phyloP scores from a whole-genome alignment of 92 coral and sea anemone genomes.

The Isaurus tuberculatus region DNA sequence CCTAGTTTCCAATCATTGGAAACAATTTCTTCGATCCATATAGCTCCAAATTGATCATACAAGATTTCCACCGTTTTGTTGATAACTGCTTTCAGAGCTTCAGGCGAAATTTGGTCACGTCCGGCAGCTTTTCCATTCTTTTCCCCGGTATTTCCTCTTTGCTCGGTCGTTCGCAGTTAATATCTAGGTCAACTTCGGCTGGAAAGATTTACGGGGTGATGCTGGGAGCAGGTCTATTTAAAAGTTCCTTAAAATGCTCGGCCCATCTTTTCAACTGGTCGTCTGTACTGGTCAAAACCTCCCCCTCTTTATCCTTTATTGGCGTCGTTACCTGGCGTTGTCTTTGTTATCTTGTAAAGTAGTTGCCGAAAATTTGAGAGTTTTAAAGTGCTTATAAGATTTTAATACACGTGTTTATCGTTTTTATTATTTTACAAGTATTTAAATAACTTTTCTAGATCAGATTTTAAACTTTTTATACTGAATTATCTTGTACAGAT shows the following conservation, averaged over 20 bases:
- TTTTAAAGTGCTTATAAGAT: too few relatives aligned
- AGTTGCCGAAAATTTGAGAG: too few relatives aligned
- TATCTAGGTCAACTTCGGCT: constrained; percentile 44
- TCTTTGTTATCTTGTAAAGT: constrained; percentile 30
- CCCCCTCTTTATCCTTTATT: constrained; percentile 35
- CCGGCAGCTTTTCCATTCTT: constrained; percentile 20
- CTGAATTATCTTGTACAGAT: constrained; percentile 50
- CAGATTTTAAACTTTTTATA: too few relatives aligned
- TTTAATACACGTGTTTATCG: too few relatives aligned
- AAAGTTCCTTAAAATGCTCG: constrained; percentile 47
- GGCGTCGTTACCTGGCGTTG: constrained; percentile 6
- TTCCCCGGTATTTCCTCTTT: constrained; percentile 32
- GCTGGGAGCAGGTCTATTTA: constrained; percentile 40
- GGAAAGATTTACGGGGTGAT: constrained; percentile 42
- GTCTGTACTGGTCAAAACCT: constrained; percentile 13
- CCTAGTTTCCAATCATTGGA: constrained; percentile 54
- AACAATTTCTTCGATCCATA: constrained; percentile 35
- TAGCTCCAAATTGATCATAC: constrained; percentile 10
- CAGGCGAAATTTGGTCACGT: too few relatives aligned
- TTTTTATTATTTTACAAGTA: too few relatives aligned
- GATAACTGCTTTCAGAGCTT: constrained; percentile 25
- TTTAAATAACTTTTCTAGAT: too few relatives aligned
- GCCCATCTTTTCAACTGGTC: constrained; percentile 56
- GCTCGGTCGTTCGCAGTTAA: constrained; percentile 39
- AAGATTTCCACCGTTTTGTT: constrained; percentile 31